Base-by-base conservation (phyloP, 2,113 vertebrate species). In the Cyanoramphus novaezelandiae region DNA sequence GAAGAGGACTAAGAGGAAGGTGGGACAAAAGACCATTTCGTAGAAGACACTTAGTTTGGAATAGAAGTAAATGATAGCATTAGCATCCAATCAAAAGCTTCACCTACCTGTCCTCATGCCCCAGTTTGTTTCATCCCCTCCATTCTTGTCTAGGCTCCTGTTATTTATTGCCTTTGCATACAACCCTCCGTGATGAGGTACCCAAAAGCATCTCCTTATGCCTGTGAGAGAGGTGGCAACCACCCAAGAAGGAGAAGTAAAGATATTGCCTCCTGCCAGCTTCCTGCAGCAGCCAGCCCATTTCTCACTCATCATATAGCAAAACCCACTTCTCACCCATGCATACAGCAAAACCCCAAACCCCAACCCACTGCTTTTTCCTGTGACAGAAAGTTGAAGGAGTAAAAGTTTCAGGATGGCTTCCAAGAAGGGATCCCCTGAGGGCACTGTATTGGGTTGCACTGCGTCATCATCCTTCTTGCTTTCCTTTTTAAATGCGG, bases 241-340 rank as follows among this genome's bases (percentile, higher is more conserved):
- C 75, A 44, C 1, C 5, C 11, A 44, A 50, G 13, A 57, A 35
- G 14, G 23, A 29, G 69, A 82, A 92, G 85, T 28, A 35, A 79
- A 83, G 43, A 50, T 23, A 28, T 1, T 68, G 23, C 18, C 33
- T 79, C 52, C 67, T 77, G 29, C 41, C 55, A 57, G 69, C 35
- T 63, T 1, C 0, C 44, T 10, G 2, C 47, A 63, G 43, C 70
- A 88, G 35, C 35, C 69, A 55, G 43, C 60, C 27, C 1, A 1
- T n/a, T 79, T 68, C 67, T 82, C 7, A 5, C 12, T 31, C 31
- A 5, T 57, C 31, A 20, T 55, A 55, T 20, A 55, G 31, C 9
- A 44, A 77, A 3, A 2, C 59, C 25, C 1, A 1, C n/a, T 78
- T 63, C 60, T 78, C 7, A 4, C 10, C 55, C 55, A n/a, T 59